Base-by-base conservation (phyloP, 2,888 invertebrate species). In the Trissonchulus sp. region DNA sequence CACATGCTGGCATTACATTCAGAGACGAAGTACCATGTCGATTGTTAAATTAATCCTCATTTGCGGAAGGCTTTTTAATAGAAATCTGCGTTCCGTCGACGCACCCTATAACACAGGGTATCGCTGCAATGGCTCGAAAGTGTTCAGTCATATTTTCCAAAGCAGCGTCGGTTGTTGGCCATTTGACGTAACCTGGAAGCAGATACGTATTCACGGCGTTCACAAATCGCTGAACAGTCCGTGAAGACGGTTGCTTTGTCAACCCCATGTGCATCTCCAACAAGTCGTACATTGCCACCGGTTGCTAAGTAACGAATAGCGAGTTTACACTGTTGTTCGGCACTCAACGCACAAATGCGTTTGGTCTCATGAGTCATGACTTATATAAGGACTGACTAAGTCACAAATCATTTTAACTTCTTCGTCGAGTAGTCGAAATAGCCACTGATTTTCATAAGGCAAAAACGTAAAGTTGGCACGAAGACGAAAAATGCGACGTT, bases 181-280 rank as follows among this genome's bases (percentile, higher is more conserved):
- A 69, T 8, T 28, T 3, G n/a, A 63, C 31, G 8, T 30, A 31
- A 3, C 65, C 30, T 3, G 65, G 28, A 31, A 30, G 31, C 30
- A 63, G n/a, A 63, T n/a, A 3, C 3, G 3, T 23, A 31, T 63
- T 63, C 30, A 63, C 65, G 3, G 65, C 65, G 15, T 8, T n/a
- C 3, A 63, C 65, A 63, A 63, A 15, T 3, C 65, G 65, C n/a
- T 63, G 65, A 63, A 63, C 30, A 18, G 30, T n/a, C 65, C 31
- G 8, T 23, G 65, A 28, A 63, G 8, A 63, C 31, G 31, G 69
- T 69, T 15, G 69, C 15, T 34, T 69, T 69, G 33, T 69, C 28
- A 34, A 69, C 69, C 8, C 69, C 69, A 33, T 69, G 69, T 3
- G 69, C 31, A 69, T 69, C 69, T 15, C 69, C 69, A 30, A 63